Evolutionary conservation across 53 echinoderm and acorn worm genomes (phyloP).

Genomic region (Paracentrotus lividus): DNA sequence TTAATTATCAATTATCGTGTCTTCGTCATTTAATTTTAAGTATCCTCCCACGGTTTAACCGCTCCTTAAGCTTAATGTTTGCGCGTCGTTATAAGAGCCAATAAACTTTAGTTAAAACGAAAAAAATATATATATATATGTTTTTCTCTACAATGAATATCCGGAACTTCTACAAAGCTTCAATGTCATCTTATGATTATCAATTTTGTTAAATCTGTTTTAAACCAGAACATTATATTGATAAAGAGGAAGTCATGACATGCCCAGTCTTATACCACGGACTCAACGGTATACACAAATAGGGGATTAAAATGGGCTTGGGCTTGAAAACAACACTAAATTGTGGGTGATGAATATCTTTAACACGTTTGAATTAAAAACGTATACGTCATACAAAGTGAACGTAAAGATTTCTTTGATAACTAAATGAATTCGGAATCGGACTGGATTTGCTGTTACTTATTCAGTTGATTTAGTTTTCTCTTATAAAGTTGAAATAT

Average conservation of each 20-base stretch:
- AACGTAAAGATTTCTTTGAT: too few species aligned
- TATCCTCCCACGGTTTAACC: background rate
- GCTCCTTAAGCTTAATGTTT: background rate
- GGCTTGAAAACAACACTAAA: too few species aligned
- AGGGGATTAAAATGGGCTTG: too few species aligned
- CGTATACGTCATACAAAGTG: too few species aligned
- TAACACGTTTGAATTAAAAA: too few species aligned
- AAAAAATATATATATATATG: background rate
- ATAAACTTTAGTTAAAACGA: background rate
- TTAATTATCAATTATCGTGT: background rate
- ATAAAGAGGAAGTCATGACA: background rate
- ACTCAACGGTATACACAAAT: too few species aligned
- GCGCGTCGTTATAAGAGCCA: background rate
- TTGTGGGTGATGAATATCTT: too few species aligned
- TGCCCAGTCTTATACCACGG: too few species aligned
- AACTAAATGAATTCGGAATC: too few species aligned
- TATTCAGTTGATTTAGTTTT: too few species aligned
- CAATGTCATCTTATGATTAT: background rate
- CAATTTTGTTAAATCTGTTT: background rate
- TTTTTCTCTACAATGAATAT: background rate
- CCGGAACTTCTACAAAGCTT: background rate
- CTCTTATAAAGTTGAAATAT: too few species aligned
- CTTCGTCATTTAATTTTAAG: background rate
- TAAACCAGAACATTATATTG: background rate
- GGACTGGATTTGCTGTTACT: too few species aligned